Conservation (phyloP, 2,888 invertebrate genomes). For the Mimas tiliae region DNA sequence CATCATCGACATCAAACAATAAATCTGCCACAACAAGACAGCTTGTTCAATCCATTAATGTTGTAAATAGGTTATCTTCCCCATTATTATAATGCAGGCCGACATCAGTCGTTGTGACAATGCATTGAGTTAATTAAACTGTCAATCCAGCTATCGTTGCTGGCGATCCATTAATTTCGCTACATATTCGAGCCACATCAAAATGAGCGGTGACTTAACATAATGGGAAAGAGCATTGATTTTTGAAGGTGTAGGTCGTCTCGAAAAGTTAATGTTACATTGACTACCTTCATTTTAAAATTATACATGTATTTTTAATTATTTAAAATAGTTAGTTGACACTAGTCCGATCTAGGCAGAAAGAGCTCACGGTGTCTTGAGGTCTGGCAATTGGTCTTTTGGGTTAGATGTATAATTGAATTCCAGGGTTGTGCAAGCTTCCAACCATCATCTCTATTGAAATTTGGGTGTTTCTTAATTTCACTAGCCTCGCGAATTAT, state of each 20-base stretch:
- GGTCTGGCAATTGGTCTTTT: too few species aligned
- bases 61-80: constrained; percentile 18
- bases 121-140: constrained; percentile 22
- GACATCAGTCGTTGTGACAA: constrained; percentile 18
- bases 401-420: too few species aligned
- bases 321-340: too few species aligned
- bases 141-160: constrained; percentile 12
- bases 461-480: too few species aligned
- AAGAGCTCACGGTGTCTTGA: too few species aligned
- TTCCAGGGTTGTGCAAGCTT: too few species aligned
- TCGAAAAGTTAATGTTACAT: too few species aligned
- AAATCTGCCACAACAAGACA: constrained; percentile 3
- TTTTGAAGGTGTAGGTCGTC: not conserved
- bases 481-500: too few species aligned
- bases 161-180: constrained; percentile 14
- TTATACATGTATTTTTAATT: too few species aligned
- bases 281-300: too few species aligned
- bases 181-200: not conserved
- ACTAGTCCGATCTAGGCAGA: too few species aligned
- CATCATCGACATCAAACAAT: not conserved
- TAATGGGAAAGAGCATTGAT: not conserved
- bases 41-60: constrained; percentile 18
- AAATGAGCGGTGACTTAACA: not conserved
- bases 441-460: too few species aligned
- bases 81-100: constrained; percentile 19